Conservation (phyloP, 2,888 invertebrate species). For the Spodoptera picta region DNA sequence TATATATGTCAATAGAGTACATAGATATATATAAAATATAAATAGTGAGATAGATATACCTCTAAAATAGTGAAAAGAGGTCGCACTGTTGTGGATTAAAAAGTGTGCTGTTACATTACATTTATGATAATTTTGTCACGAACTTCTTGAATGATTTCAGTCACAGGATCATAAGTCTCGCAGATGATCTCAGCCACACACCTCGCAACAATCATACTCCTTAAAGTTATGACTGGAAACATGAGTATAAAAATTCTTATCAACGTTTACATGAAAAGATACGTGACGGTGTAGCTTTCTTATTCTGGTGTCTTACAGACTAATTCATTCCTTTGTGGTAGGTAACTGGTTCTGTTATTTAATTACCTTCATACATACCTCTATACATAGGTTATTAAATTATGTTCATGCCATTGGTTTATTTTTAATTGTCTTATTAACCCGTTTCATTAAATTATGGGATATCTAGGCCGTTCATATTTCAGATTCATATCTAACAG, state of each 20-base stretch:
- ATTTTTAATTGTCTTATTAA: no score
- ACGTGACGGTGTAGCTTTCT: slow-evolving; percentile 46
- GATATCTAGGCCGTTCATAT: no score
- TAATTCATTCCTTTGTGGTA: slow-evolving; percentile 38
- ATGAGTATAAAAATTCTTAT: slow-evolving; percentile 46
- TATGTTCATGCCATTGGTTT: background rate
- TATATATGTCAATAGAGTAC: no score
- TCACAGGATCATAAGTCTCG: slow-evolving; percentile 36
- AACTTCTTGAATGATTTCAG: slow-evolving; percentile 32
- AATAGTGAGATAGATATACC: no score
- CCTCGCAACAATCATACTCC: slow-evolving; percentile 42
- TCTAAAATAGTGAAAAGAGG: no score
- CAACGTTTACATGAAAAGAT: slow-evolving; percentile 30
- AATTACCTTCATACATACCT: no score
- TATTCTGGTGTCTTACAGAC: slow-evolving; percentile 41
- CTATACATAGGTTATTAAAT: slow-evolving; percentile 1
- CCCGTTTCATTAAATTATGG: no score
- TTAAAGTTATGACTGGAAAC: slow-evolving; percentile 50
- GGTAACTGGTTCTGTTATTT: slow-evolving; percentile 8
- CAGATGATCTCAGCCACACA: slow-evolving; percentile 46
- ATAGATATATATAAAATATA: no score
- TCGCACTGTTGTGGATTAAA: no score
- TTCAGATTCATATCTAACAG: no score
- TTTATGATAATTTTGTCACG: slow-evolving; percentile 3
- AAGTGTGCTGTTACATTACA: no score